These are phyloP conservation scores for Augiades crinisus DNA, from an alignment of 2,888 invertebrate genomes.

Conservation along the genomic window DNA sequence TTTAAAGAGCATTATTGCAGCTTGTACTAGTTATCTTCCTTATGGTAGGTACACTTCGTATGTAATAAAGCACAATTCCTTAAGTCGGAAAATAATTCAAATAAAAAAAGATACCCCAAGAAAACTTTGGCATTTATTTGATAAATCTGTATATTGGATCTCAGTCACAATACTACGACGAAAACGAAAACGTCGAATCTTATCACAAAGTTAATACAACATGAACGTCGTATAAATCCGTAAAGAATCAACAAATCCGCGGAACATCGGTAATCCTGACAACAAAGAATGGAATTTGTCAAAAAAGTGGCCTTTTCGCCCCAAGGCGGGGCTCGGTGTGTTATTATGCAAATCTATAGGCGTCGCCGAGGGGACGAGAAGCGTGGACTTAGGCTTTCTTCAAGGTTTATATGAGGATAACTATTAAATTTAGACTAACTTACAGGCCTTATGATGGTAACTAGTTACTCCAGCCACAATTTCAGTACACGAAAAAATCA, in stretches of 20 bases:
- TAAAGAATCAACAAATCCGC: conserved; percentile 34
- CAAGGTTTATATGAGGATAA: conserved; percentile 10
- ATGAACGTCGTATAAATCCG: conserved; percentile 30
- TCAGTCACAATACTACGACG: no score
- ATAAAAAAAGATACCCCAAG: no score
- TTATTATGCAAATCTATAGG: conserved; percentile 67
- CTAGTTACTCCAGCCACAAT: neutral
- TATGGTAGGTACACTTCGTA: no score
- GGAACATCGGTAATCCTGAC: conserved; percentile 43
- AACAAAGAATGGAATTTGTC: conserved; percentile 59
- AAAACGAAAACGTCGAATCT: conserved; percentile 37
- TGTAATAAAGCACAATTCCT: no score
- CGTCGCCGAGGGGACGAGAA: conserved; percentile 42
- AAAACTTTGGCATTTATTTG: no score
- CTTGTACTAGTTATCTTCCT: no score
- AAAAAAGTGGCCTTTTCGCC: conserved; percentile 53
- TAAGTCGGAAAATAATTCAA: no score
- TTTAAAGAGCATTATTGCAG: no score
- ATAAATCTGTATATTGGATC: no score
- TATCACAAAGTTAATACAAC: conserved; percentile 39
- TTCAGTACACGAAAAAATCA: neutral
- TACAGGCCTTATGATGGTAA: no score
- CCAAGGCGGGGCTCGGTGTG: conserved; percentile 42
- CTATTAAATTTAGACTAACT: no score
- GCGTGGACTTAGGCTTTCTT: conserved; percentile 1